phyloP scores from a whole-genome alignment of 2,113 vertebrate genomes.

The Oreochromis tanganicae region DNA sequence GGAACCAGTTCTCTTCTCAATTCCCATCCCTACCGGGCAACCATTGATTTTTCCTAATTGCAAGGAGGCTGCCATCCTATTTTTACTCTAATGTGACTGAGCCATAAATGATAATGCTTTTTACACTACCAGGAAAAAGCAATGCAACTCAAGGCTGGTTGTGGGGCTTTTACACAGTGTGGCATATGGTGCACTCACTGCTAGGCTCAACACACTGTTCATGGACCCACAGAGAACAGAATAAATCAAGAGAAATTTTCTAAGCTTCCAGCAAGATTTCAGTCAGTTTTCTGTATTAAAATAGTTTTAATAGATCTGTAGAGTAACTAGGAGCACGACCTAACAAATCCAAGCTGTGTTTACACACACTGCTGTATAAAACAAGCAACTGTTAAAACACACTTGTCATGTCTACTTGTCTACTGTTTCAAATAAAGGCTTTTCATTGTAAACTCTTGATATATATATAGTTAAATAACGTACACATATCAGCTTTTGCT shows the following conservation, averaged over 20 bases:
- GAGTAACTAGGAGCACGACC: background rate
- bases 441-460: background rate
- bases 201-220: background rate
- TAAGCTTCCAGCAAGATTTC: background rate
- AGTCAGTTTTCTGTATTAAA: background rate
- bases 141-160: background rate
- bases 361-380: background rate
- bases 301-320: background rate
- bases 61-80: background rate
- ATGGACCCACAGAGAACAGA: background rate
- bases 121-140: background rate
- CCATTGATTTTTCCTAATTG: background rate
- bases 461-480: background rate
- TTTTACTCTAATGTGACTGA: background rate
- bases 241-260: background rate
- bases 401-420: accelerated
- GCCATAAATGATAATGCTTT: background rate
- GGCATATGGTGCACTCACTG: background rate
- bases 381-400: background rate
- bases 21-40: background rate
- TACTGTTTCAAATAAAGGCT: background rate
- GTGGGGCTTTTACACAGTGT: background rate
- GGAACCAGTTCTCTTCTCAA: background rate
- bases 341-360: accelerated
- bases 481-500: background rate